A percentile compares a stretch with the other conserved stretches of the same genome.
phyloP scores from a whole-genome alignment of 1,140 invertebrate genomes.

The Danaus plexippus region DNA sequence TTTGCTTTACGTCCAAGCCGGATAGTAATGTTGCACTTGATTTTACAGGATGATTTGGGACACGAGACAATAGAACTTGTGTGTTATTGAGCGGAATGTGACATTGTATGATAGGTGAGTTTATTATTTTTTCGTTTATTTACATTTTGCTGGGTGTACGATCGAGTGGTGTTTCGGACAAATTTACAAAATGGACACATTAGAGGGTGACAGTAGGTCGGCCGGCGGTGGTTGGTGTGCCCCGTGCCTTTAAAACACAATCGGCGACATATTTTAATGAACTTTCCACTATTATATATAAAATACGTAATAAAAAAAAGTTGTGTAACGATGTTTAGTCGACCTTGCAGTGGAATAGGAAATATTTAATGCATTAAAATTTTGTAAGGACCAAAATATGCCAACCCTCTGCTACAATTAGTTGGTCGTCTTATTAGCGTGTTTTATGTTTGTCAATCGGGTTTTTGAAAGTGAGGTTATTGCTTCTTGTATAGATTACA shows the following conservation, averaged over 20 bases:
- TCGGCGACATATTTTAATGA: too few relatives aligned
- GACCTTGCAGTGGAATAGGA: conserved; percentile 43
- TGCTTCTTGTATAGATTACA: too few relatives aligned
- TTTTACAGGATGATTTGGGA: conserved; percentile 65
- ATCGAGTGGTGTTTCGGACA: conserved; percentile 38
- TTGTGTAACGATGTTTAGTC: conserved; percentile 62
- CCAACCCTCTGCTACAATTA: too few relatives aligned
- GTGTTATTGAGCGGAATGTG: conserved; percentile 70
- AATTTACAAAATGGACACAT: conserved; percentile 49
- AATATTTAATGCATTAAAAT: conserved; percentile 29
- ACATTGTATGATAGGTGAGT: conserved; percentile 70
- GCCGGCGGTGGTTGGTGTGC: conserved; percentile 39
- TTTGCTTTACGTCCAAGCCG: conserved; percentile 62
- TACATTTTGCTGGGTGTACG: conserved; percentile 49
- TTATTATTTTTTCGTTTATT: conserved; percentile 56
- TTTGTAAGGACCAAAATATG: conserved; percentile 11
- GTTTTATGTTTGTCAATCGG: too few relatives aligned
- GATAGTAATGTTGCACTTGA: conserved; percentile 65
- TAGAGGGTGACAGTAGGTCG: conserved; percentile 43
- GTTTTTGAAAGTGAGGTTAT: too few relatives aligned
- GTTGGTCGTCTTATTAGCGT: too few relatives aligned
- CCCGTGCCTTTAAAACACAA: conserved; percentile 14
- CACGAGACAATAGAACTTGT: conserved; percentile 58
- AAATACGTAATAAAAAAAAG: conserved; percentile 30
- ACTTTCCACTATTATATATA: background rate